Evolutionary conservation across 1,140 invertebrate genomes (phyloP).

Genomic region (Diorhabda sublineata): DNA sequence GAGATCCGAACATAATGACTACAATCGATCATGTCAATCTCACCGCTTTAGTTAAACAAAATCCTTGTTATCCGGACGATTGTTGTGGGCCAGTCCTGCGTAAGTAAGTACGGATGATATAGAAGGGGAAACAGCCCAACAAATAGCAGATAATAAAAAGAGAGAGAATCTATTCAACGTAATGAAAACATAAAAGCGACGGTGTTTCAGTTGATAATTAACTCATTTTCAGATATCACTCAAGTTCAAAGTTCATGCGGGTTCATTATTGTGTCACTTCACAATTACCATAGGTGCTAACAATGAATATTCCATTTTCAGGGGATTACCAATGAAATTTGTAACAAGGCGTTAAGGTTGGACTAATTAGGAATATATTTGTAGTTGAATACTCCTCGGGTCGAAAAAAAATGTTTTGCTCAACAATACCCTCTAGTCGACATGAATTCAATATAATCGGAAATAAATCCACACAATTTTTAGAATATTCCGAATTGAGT

Average conservation of each 20-base stretch:
- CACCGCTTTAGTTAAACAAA: too few species aligned
- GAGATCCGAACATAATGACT: too few species aligned
- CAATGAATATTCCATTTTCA: not conserved
- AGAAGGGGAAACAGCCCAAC: not conserved
- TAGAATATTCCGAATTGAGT: too few species aligned
- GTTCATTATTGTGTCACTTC: not conserved
- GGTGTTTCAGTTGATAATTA: not conserved
- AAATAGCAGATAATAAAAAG: not conserved
- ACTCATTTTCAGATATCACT: conserved; percentile 1
- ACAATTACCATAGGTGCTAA: not conserved
- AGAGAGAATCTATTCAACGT: not conserved
- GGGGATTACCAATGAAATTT: too few species aligned
- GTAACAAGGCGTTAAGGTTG: too few species aligned
- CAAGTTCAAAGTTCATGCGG: not conserved
- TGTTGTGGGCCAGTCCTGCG: not conserved
- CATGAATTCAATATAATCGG: too few species aligned
- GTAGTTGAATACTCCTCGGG: too few species aligned
- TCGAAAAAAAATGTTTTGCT: too few species aligned
- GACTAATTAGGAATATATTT: too few species aligned
- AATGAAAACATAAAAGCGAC: not conserved
- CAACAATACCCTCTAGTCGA: too few species aligned
- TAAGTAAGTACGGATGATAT: not conserved
- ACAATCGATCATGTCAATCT: too few species aligned
- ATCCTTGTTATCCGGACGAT: not conserved
- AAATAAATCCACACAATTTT: too few species aligned